phyloP scores from a whole-genome alignment of 2,113 vertebrate species.

The Melanerpes formicivorus region DNA sequence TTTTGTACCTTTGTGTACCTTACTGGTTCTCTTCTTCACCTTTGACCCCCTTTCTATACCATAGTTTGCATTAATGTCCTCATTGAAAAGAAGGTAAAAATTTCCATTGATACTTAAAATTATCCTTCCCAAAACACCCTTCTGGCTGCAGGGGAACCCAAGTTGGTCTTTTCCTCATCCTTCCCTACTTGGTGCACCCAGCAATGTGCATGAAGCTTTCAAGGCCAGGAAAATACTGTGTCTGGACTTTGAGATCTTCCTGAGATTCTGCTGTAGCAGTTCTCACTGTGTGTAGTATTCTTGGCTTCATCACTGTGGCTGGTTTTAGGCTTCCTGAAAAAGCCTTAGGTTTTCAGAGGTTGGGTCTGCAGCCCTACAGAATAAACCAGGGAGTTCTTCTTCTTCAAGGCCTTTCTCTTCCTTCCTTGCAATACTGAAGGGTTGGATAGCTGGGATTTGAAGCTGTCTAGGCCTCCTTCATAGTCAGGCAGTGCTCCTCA shows the following conservation, averaged over 20 bases:
- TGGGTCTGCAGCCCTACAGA: background rate
- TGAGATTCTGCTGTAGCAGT: background rate
- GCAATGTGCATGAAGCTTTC: background rate
- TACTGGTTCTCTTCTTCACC: background rate
- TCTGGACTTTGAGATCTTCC: background rate
- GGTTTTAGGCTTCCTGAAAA: background rate
- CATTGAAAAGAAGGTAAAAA: background rate
- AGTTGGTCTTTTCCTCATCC: background rate
- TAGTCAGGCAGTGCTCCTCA: background rate
- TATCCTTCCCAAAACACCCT: background rate
- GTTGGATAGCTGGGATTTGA: background rate
- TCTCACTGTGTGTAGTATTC: background rate
- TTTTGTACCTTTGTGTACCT: background rate
- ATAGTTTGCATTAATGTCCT: background rate
- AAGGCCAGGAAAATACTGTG: background rate
- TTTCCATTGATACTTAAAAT: background rate
- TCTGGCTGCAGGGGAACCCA: accelerated
- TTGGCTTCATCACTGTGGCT: background rate
- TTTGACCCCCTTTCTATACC: background rate
- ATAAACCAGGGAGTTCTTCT: accelerated
- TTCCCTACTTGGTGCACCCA: background rate
- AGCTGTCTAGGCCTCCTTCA: background rate
- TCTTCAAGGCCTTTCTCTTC: background rate
- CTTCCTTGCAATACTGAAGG: background rate
- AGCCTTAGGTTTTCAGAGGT: background rate